phyloP scores from a whole-genome alignment of 2,113 vertebrate species.

The zebrafish (Danio rerio) region DNA sequence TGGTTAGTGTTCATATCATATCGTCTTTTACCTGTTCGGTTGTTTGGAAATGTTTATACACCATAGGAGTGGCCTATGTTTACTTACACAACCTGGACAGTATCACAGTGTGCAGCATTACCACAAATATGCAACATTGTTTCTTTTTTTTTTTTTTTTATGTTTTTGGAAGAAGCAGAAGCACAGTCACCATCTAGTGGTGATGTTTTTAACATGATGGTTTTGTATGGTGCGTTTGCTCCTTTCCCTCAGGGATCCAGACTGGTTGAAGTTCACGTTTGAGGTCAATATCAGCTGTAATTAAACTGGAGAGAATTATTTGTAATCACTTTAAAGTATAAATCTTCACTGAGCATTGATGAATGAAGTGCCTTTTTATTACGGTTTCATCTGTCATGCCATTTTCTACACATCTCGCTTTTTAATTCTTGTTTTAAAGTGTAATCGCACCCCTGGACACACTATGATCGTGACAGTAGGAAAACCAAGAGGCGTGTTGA shows the following conservation, averaged over 20 bases:
- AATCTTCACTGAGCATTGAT: slow-evolving; percentile 28
- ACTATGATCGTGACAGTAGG: not conserved
- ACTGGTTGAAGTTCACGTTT: not conserved
- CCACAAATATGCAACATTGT: not conserved
- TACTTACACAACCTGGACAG: slow-evolving; percentile 7
- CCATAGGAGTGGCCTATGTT: not conserved
- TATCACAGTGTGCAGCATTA: slow-evolving; percentile 19
- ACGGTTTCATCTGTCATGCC: slow-evolving; percentile 37
- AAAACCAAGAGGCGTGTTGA: not conserved
- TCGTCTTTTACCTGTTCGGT: not conserved
- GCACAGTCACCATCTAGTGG: slow-evolving; percentile 30
- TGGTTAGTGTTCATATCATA: slow-evolving; percentile 26
- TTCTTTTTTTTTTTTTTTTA: not conserved
- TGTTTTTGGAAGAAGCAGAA: not conserved
- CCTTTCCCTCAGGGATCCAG: slow-evolving; percentile 34
- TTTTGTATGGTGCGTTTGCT: not conserved
- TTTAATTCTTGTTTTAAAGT: not conserved
- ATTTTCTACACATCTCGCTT: not conserved
- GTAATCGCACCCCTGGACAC: slow-evolving; percentile 1
- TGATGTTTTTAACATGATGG: not conserved
- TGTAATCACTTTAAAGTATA: slow-evolving; percentile 9
- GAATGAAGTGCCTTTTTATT: slow-evolving; percentile 59
- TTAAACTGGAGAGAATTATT: slow-evolving; percentile 5
- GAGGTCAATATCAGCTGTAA: not conserved
- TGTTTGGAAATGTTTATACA: slow-evolving; percentile 4